These are phyloP conservation scores for Thaumatotibia leucotreta DNA, from an alignment of 1,140 invertebrate species.

Conservation along the genomic window DNA sequence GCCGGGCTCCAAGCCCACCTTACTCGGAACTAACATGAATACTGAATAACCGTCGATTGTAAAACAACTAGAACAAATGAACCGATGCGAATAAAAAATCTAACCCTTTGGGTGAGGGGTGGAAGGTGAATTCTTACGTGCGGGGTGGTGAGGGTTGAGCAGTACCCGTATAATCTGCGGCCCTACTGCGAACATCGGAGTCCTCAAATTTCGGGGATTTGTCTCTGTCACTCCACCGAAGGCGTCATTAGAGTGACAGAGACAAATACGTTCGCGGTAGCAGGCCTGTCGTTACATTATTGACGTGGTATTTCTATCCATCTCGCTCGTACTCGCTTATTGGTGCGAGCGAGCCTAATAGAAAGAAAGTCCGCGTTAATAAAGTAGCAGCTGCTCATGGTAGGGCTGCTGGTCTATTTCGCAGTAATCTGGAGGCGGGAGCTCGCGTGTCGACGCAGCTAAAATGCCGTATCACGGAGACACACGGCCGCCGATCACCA, in stretches of 20 bases:
- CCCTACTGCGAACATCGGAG: no score
- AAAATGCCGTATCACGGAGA: conserved; percentile 29
- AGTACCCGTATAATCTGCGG: no score
- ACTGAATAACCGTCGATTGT: conserved; percentile 12
- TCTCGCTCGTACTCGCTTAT: no score
- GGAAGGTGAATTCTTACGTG: conserved; percentile 9
- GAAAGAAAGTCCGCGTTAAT: no score
- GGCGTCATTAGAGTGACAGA: no score
- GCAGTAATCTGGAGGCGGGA: conserved; percentile 34
- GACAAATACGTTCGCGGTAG: no score
- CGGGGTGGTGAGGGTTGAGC: conserved; percentile 20
- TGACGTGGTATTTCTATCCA: no score
- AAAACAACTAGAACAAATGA: conserved; percentile 12
- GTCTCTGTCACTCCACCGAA: no score
- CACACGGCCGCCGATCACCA: conserved; percentile 19
- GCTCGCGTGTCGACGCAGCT: conserved; percentile 39
- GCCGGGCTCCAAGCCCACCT: background rate
- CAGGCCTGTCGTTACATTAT: no score
- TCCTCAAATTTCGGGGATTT: no score
- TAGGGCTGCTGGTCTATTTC: conserved; percentile 26
- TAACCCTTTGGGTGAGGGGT: background rate
- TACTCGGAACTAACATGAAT: conserved; percentile 6
- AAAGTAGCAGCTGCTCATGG: no score
- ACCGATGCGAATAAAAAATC: conserved; percentile 10
- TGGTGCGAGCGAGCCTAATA: no score